Evolutionary conservation across 2,797 vertebrate genomes (phyloP).

Genomic region (Brachyrhaphis roseni): DNA sequence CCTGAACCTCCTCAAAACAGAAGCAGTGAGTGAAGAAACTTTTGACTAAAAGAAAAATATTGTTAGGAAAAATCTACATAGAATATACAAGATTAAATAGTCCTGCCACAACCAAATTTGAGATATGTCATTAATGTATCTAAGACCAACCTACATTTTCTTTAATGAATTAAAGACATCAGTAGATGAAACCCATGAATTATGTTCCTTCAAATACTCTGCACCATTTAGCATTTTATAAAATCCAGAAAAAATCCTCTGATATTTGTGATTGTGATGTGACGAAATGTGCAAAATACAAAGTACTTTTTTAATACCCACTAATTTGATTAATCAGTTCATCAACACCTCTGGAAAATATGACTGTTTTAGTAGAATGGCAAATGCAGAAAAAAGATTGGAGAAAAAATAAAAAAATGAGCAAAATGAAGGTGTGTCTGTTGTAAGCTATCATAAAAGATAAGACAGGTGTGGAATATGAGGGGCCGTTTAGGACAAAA

Average conservation of each 20-base stretch:
- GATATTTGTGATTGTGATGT: not conserved
- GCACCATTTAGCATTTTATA: not conserved
- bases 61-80: no score
- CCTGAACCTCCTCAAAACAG: no score
- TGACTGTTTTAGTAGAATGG: not conserved
- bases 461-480: constrained; percentile 15
- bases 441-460: not conserved
- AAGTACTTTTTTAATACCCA: not conserved
- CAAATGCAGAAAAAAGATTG: not conserved
- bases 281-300: not conserved
- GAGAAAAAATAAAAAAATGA: not conserved
- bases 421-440: not conserved
- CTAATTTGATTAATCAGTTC: not conserved
- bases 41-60: no score
- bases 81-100: no score
- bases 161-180: no score
- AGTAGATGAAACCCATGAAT: not conserved
- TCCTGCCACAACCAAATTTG: no score
- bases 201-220: not conserved
- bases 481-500: no score
- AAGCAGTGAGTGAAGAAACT: no score
- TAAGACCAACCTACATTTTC: no score
- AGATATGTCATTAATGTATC: no score
- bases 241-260: not conserved
- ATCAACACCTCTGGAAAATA: not conserved